These are phyloP conservation scores for Siderastrea radians DNA, from an alignment of 92 coral and sea anemone genomes.

Conservation along the genomic window DNA sequence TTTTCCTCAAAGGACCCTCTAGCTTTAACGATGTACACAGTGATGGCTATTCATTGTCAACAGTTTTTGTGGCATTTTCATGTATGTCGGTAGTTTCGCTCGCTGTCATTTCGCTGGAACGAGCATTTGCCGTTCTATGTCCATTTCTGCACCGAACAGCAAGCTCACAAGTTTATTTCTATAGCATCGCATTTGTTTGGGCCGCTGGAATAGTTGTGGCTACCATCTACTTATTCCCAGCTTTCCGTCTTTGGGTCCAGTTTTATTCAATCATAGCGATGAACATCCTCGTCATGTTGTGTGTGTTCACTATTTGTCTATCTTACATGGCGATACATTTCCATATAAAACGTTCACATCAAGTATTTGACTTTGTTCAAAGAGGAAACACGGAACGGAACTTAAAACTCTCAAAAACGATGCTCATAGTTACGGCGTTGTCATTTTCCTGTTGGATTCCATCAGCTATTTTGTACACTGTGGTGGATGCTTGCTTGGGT, in stretches of 20 bases:
- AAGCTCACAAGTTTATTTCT: neutral
- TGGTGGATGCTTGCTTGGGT: neutral
- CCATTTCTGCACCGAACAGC: constrained; percentile 16
- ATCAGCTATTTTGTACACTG: neutral
- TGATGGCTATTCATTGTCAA: neutral
- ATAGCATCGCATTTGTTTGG: neutral
- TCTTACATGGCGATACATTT: neutral
- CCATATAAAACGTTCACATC: neutral
- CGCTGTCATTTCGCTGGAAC: neutral
- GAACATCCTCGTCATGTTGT: neutral
- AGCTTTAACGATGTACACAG: neutral
- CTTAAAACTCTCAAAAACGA: constrained; percentile 7
- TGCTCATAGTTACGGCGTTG: neutral
- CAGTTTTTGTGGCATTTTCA: neutral
- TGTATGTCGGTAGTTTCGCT: neutral
- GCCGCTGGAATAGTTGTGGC: neutral
- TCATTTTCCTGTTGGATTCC: constrained; percentile 4
- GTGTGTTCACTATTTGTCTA: neutral
- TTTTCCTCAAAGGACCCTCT: too few species aligned
- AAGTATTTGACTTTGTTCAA: neutral
- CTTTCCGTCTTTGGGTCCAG: neutral
- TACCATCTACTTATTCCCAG: neutral
- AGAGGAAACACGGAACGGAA: constrained; percentile 1
- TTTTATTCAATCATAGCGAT: neutral
- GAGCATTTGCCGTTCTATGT: neutral